A percentile compares a stretch with the other conserved stretches of the same genome.
Conservation (phyloP, 2,113 vertebrate species). For the Neodontobutis hainanensis region DNA sequence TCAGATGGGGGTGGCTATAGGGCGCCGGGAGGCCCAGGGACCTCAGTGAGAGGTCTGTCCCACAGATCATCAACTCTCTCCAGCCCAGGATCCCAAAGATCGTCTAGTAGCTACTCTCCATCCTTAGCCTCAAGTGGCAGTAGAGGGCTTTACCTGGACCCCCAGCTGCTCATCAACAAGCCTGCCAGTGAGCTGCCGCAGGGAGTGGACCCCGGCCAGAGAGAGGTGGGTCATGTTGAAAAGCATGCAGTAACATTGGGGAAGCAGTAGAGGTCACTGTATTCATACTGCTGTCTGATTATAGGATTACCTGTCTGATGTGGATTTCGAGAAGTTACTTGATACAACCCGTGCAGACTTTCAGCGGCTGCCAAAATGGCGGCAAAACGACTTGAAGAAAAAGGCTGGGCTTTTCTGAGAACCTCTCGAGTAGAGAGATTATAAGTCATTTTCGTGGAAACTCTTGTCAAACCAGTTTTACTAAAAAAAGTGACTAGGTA, state of each 20-base stretch:
- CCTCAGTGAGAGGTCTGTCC: constrained; percentile 28
- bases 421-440: not conserved
- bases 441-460: not conserved
- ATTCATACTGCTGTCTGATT: constrained; percentile 16
- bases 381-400: constrained; percentile 88
- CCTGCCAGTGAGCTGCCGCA: constrained; percentile 77
- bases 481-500: not conserved
- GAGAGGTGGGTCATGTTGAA: constrained; percentile 78
- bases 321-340: constrained; percentile 84
- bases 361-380: constrained; percentile 87
- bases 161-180: constrained; percentile 77
- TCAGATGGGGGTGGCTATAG: constrained; percentile 26
- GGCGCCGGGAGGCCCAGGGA: constrained; percentile 58
- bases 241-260: not conserved
- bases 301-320: constrained; percentile 86
- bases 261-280: constrained; percentile 45
- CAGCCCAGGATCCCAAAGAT: constrained; percentile 9
- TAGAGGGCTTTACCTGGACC: constrained; percentile 45
- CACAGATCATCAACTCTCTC: constrained; percentile 23
- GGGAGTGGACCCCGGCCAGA: constrained; percentile 82
- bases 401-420: constrained; percentile 87
- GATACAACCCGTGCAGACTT: constrained; percentile 85
- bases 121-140: not conserved
- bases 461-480: not conserved
- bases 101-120: constrained; percentile 10